phyloP scores from a whole-genome alignment of 2,113 vertebrate genomes.

The Heliornis fulica region DNA sequence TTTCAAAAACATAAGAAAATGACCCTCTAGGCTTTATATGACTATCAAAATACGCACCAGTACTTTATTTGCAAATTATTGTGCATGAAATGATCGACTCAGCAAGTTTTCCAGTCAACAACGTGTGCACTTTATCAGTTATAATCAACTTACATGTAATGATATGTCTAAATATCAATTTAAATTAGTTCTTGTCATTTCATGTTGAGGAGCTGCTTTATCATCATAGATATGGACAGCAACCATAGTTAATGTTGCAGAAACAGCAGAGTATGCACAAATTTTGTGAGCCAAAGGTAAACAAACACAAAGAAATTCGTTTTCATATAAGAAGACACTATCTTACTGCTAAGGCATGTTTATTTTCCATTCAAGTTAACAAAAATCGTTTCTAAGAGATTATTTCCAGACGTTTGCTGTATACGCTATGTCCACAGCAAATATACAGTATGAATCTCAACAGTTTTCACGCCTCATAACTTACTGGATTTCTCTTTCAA shows the following conservation, averaged over 20 bases:
- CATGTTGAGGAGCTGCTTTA: constrained; percentile 13
- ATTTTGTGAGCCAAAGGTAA: neutral
- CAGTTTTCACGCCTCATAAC: neutral
- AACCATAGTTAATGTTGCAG: neutral
- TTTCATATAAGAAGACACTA: constrained; percentile 14
- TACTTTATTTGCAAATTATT: constrained; percentile 32
- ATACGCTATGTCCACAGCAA: neutral
- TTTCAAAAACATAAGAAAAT: constrained; percentile 8
- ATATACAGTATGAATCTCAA: neutral
- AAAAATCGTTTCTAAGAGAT: constrained; percentile 7
- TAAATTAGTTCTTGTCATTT: constrained; percentile 17
- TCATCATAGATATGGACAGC: neutral
- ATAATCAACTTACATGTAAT: constrained; percentile 51
- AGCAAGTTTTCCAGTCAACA: constrained; percentile 19
- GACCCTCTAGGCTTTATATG: neutral
- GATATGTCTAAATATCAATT: constrained; percentile 32
- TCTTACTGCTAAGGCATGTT: neutral
- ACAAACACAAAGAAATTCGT: neutral
- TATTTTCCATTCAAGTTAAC: constrained; percentile 44
- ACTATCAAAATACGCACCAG: constrained; percentile 41
- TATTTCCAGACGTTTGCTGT: constrained; percentile 9
- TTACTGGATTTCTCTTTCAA: neutral
- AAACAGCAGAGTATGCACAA: neutral
- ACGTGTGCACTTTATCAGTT: neutral
- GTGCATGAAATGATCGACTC: neutral